Evolutionary conservation across 2,113 vertebrate species (phyloP).

Genomic region (Centropus bengalensis): DNA sequence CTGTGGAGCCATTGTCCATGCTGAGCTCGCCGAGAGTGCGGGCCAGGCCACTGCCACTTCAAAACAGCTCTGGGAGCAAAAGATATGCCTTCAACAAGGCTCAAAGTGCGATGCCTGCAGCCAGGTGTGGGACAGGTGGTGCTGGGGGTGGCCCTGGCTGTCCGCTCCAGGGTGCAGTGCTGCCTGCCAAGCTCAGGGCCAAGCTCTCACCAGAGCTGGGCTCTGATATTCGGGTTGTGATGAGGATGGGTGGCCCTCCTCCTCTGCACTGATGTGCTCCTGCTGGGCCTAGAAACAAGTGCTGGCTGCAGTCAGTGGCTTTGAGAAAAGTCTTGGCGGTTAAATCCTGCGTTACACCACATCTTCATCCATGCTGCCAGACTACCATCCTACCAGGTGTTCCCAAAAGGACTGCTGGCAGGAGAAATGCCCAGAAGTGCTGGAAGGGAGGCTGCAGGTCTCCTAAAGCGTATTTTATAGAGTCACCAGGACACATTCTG

Average conservation of each 20-base stretch:
- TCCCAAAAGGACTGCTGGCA: neutral
- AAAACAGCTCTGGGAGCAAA: neutral
- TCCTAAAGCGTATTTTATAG: neutral
- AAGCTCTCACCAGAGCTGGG: neutral
- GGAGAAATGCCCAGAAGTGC: neutral
- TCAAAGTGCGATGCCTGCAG: neutral
- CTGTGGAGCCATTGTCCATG: accelerated
- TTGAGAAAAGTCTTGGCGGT: neutral
- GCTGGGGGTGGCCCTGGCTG: neutral
- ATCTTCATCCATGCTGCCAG: neutral
- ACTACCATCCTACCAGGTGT: accelerated
- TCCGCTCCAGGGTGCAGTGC: neutral
- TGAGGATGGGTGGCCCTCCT: neutral
- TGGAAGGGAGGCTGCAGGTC: neutral
- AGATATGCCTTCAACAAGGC: neutral
- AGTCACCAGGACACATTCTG: neutral
- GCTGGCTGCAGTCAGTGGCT: neutral
- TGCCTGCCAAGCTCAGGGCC: accelerated
- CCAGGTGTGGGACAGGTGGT: neutral
- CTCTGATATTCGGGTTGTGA: neutral
- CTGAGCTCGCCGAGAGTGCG: neutral
- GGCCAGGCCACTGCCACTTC: neutral
- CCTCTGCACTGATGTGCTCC: neutral
- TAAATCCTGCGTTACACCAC: neutral
- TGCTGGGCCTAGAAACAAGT: neutral